phyloP scores from a whole-genome alignment of 1,140 invertebrate species.

The Ceratosolen fusciceps region DNA sequence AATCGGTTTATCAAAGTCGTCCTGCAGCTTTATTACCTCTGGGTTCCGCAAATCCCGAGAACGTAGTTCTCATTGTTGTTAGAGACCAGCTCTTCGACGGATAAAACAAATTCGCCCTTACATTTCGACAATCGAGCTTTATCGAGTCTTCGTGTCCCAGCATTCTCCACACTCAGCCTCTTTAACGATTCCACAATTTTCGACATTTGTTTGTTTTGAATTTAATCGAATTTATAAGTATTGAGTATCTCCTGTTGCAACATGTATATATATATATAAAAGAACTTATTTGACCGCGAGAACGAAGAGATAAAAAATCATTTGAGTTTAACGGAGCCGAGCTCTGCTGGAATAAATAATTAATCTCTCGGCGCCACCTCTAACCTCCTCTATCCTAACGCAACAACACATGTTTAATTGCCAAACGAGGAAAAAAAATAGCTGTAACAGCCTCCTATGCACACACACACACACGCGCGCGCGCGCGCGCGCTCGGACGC shows the following conservation, averaged over 20 bases:
- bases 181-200: conserved; percentile 56
- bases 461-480: background rate
- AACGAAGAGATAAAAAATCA: background rate
- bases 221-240: background rate
- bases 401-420: conserved; percentile 32
- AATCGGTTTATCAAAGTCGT: background rate
- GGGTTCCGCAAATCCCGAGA: conserved; percentile 60
- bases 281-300: background rate
- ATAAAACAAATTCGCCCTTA: conserved; percentile 53
- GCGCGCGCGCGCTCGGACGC: too few relatives aligned
- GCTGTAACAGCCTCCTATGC: background rate
- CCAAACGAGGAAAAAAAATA: background rate
- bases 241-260: background rate
- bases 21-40: conserved; percentile 50
- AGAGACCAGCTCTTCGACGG: conserved; percentile 56
- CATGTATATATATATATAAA: background rate
- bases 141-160: conserved; percentile 16
- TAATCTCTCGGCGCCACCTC: background rate
- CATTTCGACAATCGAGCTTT: conserved; percentile 30
- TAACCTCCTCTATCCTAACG: conserved; percentile 12
- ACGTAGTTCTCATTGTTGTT: conserved; percentile 58
- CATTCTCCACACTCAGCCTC: conserved; percentile 54
- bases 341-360: background rate
- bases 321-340: background rate
- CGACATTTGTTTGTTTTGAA: conserved; percentile 53